These are phyloP conservation scores for Cygnus buccinator DNA, from an alignment of 2,113 vertebrate genomes.

Conservation along the genomic window DNA sequence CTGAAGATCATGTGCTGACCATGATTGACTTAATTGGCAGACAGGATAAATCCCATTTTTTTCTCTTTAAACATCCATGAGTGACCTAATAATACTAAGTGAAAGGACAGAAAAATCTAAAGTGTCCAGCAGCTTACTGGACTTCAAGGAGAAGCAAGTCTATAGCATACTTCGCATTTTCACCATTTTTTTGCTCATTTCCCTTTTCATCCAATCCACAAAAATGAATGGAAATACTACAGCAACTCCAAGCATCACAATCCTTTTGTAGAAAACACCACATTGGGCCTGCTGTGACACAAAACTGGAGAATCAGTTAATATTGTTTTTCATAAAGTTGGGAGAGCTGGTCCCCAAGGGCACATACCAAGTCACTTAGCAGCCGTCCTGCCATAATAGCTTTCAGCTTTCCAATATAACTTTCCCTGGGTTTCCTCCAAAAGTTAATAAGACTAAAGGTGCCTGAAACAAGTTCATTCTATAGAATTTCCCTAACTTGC, in stretches of 20 bases:
- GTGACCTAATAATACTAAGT: neutral
- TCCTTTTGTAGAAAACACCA: neutral
- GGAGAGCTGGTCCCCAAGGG: slow-evolving; percentile 25
- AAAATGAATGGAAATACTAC: neutral
- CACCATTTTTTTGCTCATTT: neutral
- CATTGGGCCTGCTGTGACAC: neutral
- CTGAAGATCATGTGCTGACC: neutral
- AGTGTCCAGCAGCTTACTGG: neutral
- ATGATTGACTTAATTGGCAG: neutral
- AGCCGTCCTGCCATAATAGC: slow-evolving; percentile 17
- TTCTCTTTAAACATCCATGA: neutral
- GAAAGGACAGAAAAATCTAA: neutral
- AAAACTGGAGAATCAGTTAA: neutral
- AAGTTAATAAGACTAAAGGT: slow-evolving; percentile 24
- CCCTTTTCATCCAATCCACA: neutral
- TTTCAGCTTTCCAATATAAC: slow-evolving; percentile 51
- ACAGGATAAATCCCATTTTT: neutral
- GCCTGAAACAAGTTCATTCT: neutral
- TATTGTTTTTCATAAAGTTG: neutral
- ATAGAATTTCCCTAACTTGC: neutral
- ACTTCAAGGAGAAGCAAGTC: neutral
- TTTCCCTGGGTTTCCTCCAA: slow-evolving; percentile 59
- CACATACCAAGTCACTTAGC: slow-evolving; percentile 39
- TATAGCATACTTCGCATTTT: neutral
- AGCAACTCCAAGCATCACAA: neutral